These are phyloP conservation scores for Coluber constrictor DNA, from an alignment of 2,797 vertebrate species.

Conservation along the genomic window DNA sequence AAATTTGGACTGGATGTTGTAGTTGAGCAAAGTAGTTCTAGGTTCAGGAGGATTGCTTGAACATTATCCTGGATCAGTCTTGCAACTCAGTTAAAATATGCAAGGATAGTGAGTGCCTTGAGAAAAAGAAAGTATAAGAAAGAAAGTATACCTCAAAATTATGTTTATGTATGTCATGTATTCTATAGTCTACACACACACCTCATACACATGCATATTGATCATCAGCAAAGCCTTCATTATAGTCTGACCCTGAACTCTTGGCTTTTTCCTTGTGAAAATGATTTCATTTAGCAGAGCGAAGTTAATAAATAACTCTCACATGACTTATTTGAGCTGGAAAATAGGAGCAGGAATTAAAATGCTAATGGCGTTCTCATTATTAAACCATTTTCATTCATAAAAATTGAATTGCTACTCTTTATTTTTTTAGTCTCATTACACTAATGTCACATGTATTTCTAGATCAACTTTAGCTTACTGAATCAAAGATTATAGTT, in stretches of 20 bases:
- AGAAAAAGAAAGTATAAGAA: not conserved
- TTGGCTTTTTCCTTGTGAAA: conserved; percentile 29
- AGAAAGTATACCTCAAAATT: not conserved
- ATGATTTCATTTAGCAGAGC: conserved; percentile 40
- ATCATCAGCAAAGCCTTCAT: conserved; percentile 23
- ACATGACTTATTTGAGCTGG: conserved; percentile 29
- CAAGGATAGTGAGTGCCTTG: not conserved
- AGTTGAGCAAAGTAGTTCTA: not conserved
- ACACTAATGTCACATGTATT: conserved; percentile 11
- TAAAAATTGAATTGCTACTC: conserved; percentile 25
- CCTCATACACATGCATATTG: not conserved
- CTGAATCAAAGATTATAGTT: conserved; percentile 34
- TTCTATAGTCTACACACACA: not conserved
- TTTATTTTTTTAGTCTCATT: conserved; percentile 6
- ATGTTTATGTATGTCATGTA: not conserved
- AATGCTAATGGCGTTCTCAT: not conserved
- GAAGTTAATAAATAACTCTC: conserved; percentile 63
- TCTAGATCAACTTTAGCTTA: conserved; percentile 27
- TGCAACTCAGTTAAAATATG: not conserved
- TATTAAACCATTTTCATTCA: conserved; percentile 43
- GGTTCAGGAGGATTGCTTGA: not conserved
- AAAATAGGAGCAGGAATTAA: conserved; percentile 20
- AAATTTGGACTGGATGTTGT: not conserved
- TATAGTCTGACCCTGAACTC: conserved; percentile 52
- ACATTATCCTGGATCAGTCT: not conserved